These are phyloP conservation scores for Ictidomys tridecemlineatus DNA, from an alignment of 2,113 vertebrate genomes.

Conservation along the genomic window DNA sequence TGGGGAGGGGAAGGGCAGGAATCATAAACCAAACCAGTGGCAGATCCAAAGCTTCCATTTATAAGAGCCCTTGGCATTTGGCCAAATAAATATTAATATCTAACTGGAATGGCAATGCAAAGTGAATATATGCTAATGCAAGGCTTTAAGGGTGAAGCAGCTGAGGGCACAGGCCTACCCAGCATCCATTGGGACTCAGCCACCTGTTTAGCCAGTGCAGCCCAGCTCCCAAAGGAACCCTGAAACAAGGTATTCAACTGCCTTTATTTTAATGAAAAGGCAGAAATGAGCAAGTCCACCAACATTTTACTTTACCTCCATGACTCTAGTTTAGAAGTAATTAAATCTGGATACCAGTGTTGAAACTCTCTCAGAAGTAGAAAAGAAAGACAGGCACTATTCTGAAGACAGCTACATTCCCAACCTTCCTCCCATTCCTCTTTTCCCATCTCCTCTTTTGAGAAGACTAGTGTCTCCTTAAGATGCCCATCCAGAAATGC, in stretches of 20 bases:
- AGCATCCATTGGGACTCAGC: neutral
- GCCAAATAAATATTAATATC: neutral
- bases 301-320: neutral
- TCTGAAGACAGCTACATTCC: neutral
- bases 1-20: no score
- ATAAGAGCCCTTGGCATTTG: neutral
- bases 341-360: neutral
- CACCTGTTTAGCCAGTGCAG: neutral
- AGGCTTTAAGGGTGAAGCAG: neutral
- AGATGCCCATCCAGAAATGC: constrained; percentile 19
- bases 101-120: neutral
- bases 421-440: neutral
- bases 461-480: neutral
- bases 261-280: neutral
- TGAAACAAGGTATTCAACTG: neutral
- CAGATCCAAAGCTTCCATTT: neutral
- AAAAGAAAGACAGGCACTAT: neutral
- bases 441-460: neutral
- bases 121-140: neutral
- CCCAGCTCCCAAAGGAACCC: neutral
- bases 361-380: constrained; percentile 34
- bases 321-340: neutral
- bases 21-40: neutral
- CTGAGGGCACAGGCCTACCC: neutral
- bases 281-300: neutral